Base-by-base conservation (phyloP, 2,113 vertebrate species). In the Hydrochoerus hydrochaeris region DNA sequence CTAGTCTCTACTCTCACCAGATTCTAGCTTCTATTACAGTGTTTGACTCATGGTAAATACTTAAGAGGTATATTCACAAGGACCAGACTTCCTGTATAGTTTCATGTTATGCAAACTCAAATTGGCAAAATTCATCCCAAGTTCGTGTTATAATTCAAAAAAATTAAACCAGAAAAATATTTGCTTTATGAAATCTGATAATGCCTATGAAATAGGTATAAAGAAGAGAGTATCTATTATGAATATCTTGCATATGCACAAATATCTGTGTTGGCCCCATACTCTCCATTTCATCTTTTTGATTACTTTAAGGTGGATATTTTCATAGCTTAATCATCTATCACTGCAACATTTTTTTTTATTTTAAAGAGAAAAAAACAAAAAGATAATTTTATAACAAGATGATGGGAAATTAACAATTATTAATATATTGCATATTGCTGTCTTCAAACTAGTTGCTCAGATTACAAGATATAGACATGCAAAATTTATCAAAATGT, bases 131-230 rank as follows among this genome's bases (percentile, higher is more conserved):
- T 60, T 73, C 63, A 88, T 67, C 16, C 62, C 4, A n/a, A 8
- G 0, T 86, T 67, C 63, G 78, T 62, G 35, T 35, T 84, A 49
- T 38, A 67, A 69, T 77, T 80, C 67, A 96, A 81, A 92, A 11
- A 94, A 52, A 63, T 38, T 67, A 92, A 90, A 38, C 46, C 52
- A 73, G 32, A 60, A 94, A 24, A 84, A 84, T 7, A 14, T 71
- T 90, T 94, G 41, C 63, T 95, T 90, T 77, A 9, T 63, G 32
- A 92, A 95, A 96, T 88, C 88, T n/a, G 67, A 10, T 62, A 46
- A 46, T 46, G 46, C 46, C 35, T 94, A 16, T 73, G 30, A n/a
- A 89, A 83, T 88, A 84, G 24, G 46, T 46, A 46, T 46, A 67
- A 69, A 78, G 44, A 30, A 57, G 13, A 13, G 0, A 19, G 73